Base-by-base conservation (phyloP, 1,140 invertebrate genomes). In the Drosophila kanapiae region DNA sequence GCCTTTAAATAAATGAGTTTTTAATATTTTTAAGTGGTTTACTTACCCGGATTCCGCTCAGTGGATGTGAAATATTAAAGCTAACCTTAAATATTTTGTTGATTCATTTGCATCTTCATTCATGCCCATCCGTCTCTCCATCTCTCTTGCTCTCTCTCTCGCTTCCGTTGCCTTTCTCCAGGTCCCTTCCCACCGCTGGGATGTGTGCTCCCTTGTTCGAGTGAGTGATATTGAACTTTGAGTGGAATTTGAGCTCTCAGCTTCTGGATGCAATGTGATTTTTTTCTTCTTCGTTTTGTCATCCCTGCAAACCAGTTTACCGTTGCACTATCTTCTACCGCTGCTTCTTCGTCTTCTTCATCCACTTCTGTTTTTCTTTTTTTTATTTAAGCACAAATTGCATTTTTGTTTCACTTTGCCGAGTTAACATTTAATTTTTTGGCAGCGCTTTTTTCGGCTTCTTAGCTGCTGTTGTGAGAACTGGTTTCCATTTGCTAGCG, bases 51-150 rank as follows among this genome's bases (percentile, higher is more conserved):
- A 33, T 59, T 67, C 31, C 27, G 13, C 38, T 33, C 4, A 58
- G 23, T 43, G 59, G 14, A 53, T 0, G 1, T 53, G 29, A 43
- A 35, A 42, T 42, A 64, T 64, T 33, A 43, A 64, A 54, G 75
- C 75, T 78, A 60, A 78, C 65, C 76, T 78, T 71, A 62, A 78
- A 70, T 48, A 58, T 78, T 71, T 70, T 48, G 38, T 57, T 47
- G 67, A 75, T 78, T 79, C 75, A 67, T 82, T 82, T 81, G 75
- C 64, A 75, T 85, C 64, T 81, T 43, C 58, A 65, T 81, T 72
- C 79, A 72, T 83, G 53, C 42, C 43, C 31, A 29, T 27, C 51
- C 9, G 6, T 58, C 47, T 47, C 33, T 47, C 33, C 37, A 38
- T 42, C 38, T 38, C 27, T 10, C 40, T 29, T 35, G 6, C 43